phyloP scores from a whole-genome alignment of 2,888 invertebrate species.

The Blastobasis lacticolella region DNA sequence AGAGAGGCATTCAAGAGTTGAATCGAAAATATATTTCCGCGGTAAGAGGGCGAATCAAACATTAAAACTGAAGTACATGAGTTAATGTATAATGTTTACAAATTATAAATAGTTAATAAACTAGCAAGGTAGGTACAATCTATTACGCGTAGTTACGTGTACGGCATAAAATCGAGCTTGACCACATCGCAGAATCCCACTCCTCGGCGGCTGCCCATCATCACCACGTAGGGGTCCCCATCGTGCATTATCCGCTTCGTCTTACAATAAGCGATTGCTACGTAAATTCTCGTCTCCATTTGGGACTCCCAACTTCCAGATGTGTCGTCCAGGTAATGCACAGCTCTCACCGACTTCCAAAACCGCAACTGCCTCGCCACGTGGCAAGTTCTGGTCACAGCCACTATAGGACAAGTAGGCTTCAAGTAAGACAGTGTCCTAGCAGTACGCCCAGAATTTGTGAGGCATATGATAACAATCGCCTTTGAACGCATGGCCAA shows the following conservation, averaged over 20 bases:
- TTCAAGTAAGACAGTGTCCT: constrained; percentile 75
- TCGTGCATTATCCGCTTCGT: constrained; percentile 13
- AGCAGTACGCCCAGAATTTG: constrained; percentile 76
- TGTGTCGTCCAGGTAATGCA: constrained; percentile 29
- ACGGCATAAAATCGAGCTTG: constrained; percentile 3
- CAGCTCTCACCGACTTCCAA: constrained; percentile 37
- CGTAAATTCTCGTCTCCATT: constrained; percentile 4
- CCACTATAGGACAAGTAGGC: constrained; percentile 79
- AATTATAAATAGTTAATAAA: too few species aligned
- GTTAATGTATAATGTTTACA: too few species aligned
- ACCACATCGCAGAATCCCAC: constrained; percentile 17
- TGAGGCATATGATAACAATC: constrained; percentile 76
- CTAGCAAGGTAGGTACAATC: too few species aligned
- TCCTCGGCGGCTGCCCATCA: constrained; percentile 13
- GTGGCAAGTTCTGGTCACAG: constrained; percentile 74
- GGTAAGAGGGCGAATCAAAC: too few species aligned
- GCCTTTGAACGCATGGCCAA: constrained; percentile 15
- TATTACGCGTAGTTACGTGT: too few species aligned
- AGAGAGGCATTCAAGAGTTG: too few species aligned
- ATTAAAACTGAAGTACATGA: too few species aligned
- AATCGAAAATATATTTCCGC: too few species aligned
- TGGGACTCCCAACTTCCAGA: constrained; percentile 9
- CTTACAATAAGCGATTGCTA: constrained; percentile 17
- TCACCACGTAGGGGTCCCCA: constrained; percentile 17
- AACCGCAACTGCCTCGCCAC: constrained; percentile 66